Evolutionary conservation across 2,113 vertebrate species (phyloP).

Genomic region (Scophthalmus maximus): DNA sequence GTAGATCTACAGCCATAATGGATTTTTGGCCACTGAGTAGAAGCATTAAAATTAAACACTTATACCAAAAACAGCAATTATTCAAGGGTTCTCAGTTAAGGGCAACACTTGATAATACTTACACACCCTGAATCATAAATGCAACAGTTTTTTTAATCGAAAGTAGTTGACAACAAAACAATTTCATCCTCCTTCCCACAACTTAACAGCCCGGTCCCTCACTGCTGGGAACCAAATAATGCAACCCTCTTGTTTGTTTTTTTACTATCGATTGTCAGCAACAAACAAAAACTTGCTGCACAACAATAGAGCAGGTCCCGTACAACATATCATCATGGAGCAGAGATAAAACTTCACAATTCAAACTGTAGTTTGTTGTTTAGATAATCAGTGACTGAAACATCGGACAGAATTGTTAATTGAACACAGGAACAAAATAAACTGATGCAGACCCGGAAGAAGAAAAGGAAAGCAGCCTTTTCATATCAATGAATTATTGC

Average conservation of each 20-base stretch:
- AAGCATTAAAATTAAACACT: too few species aligned
- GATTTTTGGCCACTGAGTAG: too few species aligned
- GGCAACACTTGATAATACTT: too few species aligned
- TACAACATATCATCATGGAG: not conserved
- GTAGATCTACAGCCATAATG: too few species aligned
- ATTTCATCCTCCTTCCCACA: not conserved
- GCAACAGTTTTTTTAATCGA: too few species aligned
- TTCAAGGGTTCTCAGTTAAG: not conserved
- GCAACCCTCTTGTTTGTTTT: not conserved
- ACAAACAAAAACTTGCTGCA: not conserved
- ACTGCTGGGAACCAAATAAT: not conserved
- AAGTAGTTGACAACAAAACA: not conserved
- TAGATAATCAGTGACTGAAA: not conserved
- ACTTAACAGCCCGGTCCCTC: not conserved
- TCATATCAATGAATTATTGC: not conserved
- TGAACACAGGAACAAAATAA: not conserved
- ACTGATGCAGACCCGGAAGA: not conserved
- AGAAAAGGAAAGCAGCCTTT: not conserved
- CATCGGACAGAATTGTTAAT: not conserved
- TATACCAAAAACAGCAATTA: not conserved
- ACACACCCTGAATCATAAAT: too few species aligned
- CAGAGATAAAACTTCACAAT: not conserved
- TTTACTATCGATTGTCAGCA: not conserved
- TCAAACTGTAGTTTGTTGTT: too few species aligned
- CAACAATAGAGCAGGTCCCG: not conserved